These are phyloP conservation scores for Ectemnius cavifrons DNA, from an alignment of 2,888 invertebrate species.

Conservation along the genomic window DNA sequence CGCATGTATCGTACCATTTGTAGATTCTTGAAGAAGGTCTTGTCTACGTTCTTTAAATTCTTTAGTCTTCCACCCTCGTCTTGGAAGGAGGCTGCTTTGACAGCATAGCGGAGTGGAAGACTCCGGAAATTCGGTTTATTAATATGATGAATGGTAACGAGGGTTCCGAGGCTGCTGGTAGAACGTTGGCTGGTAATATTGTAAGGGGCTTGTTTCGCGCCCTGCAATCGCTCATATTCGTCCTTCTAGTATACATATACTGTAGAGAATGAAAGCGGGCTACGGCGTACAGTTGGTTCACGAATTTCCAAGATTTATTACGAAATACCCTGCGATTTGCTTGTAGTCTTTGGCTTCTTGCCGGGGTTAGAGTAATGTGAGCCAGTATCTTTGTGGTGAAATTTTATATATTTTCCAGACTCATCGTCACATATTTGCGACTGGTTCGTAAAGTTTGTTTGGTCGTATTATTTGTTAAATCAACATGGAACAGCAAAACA, in stretches of 20 bases:
- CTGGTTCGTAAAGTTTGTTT: neutral
- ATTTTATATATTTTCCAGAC: neutral
- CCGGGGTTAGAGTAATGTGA: neutral
- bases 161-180: conserved; percentile 49
- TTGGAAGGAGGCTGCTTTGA: too few species aligned
- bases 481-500: neutral
- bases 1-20: too few species aligned
- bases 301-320: conserved; percentile 54
- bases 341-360: neutral
- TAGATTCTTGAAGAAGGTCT: too few species aligned
- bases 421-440: neutral
- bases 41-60: too few species aligned
- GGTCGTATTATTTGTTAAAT: neutral
- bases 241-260: conserved; percentile 42
- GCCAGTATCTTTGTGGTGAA: neutral
- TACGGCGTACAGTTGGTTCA: conserved; percentile 39
- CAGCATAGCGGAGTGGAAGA: too few species aligned
- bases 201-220: conserved; percentile 58
- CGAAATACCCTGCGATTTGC: conserved; percentile 26
- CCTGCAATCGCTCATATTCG: conserved; percentile 59
- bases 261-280: conserved; percentile 54
- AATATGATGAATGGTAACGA: conserved; percentile 66
- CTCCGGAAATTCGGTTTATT: conserved; percentile 57
- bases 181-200: conserved; percentile 51
- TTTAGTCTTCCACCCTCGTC: too few species aligned